phyloP scores from a whole-genome alignment of 2,113 vertebrate genomes.

The Silurus asotus region DNA sequence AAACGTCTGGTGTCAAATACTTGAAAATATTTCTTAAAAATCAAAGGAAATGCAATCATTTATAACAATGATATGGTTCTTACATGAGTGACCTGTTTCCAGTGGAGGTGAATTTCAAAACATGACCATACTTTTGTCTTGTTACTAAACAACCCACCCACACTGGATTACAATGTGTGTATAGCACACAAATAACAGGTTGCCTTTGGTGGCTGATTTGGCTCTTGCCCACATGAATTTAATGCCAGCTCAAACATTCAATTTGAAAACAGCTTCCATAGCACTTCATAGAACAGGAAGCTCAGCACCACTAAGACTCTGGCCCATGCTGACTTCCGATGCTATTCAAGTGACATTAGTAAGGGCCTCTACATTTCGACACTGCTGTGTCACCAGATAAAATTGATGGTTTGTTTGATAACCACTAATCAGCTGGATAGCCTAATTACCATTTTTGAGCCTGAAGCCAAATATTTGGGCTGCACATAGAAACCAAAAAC shows the following conservation, averaged over 20 bases:
- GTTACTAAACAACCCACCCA: not conserved
- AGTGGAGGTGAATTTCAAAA: not conserved
- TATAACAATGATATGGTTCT: not conserved
- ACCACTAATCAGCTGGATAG: slow-evolving; percentile 23
- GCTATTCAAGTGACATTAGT: not conserved
- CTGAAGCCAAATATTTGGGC: slow-evolving; percentile 16
- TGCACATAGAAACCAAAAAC: not conserved
- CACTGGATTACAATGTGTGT: not conserved
- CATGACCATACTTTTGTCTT: not conserved
- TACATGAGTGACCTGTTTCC: not conserved
- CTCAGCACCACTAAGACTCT: not conserved
- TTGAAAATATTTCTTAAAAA: not conserved
- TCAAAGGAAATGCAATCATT: not conserved
- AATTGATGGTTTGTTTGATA: slow-evolving; percentile 21
- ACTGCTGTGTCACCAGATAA: slow-evolving; percentile 11
- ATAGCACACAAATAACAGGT: not conserved
- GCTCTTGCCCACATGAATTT: not conserved
- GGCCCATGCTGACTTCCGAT: slow-evolving; percentile 7
- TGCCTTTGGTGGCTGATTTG: not conserved
- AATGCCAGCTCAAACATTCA: not conserved
- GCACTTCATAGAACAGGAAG: slow-evolving; percentile 15
- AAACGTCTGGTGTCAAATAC: not conserved
- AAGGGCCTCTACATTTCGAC: not conserved
- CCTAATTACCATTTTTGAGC: slow-evolving; percentile 1
- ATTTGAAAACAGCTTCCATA: slow-evolving; percentile 14